Percentiles rank a stretch among this genome's conserved stretches.
phyloP scores from a whole-genome alignment of 2,113 vertebrate species.

The Erythrolamprus reginae region DNA sequence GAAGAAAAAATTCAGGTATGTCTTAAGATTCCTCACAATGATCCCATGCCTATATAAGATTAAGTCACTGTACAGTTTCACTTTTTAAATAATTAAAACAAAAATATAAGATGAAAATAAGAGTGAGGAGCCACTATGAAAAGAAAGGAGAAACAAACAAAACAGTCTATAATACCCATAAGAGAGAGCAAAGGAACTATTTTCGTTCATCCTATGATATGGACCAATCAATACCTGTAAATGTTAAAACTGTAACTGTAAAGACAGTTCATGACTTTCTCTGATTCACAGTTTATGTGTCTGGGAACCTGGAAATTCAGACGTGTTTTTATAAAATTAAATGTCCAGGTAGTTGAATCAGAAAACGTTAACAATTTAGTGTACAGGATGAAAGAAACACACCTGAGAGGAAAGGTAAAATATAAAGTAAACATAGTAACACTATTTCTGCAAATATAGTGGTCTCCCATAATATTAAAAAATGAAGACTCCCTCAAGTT shows the following conservation, averaged over 20 bases:
- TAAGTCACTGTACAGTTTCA: not conserved
- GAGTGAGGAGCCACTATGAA: not conserved
- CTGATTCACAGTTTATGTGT: not conserved
- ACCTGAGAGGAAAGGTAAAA: not conserved
- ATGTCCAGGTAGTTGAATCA: not conserved
- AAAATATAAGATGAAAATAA: not conserved
- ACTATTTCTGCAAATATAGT: not conserved
- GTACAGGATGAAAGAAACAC: not conserved
- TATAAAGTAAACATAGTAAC: not conserved
- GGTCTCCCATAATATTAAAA: not conserved
- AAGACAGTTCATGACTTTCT: not conserved
- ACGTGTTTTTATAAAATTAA: not conserved
- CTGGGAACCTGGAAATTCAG: not conserved
- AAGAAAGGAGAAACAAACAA: not conserved
- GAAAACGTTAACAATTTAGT: not conserved
- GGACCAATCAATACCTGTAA: not conserved
- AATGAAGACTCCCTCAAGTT: not conserved
- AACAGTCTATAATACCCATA: not conserved
- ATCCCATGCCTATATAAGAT: not conserved
- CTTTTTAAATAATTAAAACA: not conserved
- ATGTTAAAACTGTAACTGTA: not conserved
- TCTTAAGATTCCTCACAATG: not conserved
- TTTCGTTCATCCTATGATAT: not conserved
- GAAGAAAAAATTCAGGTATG: not conserved
- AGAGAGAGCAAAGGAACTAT: not conserved